These are phyloP conservation scores for Deilephila elpenor DNA, from an alignment of 2,888 invertebrate species.

Conservation along the genomic window DNA sequence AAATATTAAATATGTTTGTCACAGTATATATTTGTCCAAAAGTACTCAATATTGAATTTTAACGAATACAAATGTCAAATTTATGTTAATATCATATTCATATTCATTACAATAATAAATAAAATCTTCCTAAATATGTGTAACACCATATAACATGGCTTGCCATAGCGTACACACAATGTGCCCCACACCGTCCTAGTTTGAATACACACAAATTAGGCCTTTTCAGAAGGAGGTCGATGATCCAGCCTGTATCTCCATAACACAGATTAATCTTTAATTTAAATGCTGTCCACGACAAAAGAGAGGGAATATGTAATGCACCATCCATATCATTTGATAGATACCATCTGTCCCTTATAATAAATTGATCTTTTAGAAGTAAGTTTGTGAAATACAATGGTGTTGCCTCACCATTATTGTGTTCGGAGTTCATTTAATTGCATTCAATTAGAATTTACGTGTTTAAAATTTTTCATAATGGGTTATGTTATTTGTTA, in stretches of 20 bases:
- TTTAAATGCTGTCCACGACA: slow-evolving; percentile 49
- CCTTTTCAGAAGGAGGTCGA: slow-evolving; percentile 53
- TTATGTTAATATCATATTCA: background rate
- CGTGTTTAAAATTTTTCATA: no score
- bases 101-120: background rate
- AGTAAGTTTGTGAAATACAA: slow-evolving; percentile 5
- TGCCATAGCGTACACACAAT: slow-evolving; percentile 33
- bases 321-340: slow-evolving; percentile 25
- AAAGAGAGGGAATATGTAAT: slow-evolving; percentile 29
- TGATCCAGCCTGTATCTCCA: slow-evolving; percentile 47
- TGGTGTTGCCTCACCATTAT: slow-evolving; percentile 3
- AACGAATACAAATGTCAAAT: no score
- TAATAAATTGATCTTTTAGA: slow-evolving; percentile 31
- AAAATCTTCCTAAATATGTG: background rate
- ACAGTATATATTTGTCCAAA: no score
- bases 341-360: slow-evolving; percentile 33
- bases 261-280: slow-evolving; percentile 67
- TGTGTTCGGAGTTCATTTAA: slow-evolving; percentile 8
- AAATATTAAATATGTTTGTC: no score
- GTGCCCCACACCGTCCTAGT: slow-evolving; percentile 34
- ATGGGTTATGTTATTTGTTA: no score
- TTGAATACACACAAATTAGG: slow-evolving; percentile 61
- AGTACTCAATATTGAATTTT: no score
- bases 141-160: slow-evolving; percentile 30
- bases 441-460: slow-evolving; percentile 9